Conservation (phyloP, 2,888 invertebrate genomes). For the Xanthia icteritia region DNA sequence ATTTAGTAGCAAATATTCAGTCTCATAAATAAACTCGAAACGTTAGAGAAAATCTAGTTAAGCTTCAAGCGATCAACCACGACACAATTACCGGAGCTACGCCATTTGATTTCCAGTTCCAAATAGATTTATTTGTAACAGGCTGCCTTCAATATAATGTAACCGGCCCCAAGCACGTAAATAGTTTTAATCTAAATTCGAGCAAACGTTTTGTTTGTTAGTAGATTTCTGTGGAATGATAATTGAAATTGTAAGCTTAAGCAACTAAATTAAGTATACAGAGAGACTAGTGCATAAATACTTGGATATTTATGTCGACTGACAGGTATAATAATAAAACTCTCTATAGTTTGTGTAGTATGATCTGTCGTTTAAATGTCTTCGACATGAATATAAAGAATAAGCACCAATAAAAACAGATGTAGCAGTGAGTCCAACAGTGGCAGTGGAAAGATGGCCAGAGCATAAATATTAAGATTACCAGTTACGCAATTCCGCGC, state of each 20-base stretch:
- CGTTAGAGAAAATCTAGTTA: constrained; percentile 55
- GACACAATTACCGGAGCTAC: constrained; percentile 56
- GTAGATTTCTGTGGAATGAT: constrained; percentile 50
- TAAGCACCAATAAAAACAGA: constrained; percentile 59
- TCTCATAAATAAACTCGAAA: constrained; percentile 51
- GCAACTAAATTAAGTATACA: constrained; percentile 20
- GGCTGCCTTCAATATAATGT: constrained; percentile 58
- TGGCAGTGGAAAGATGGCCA: constrained; percentile 62
- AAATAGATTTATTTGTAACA: constrained; percentile 60
- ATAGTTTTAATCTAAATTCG: constrained; percentile 60
- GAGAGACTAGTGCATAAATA: constrained; percentile 35
- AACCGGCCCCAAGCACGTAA: constrained; percentile 54
- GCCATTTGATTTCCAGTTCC: constrained; percentile 61
- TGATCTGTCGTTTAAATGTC: constrained; percentile 31
- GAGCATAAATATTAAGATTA: constrained; percentile 70
- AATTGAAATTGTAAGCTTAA: constrained; percentile 48
- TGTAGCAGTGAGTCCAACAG: constrained; percentile 56
- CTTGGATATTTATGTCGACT: constrained; percentile 3
- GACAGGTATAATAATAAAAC: constrained; percentile 31
- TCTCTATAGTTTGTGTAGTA: constrained; percentile 35
- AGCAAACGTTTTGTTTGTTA: constrained; percentile 52
- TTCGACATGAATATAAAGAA: constrained; percentile 47
- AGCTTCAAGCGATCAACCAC: constrained; percentile 59
- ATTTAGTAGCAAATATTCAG: constrained; percentile 43
- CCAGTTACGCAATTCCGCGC: constrained; percentile 40